phyloP scores from a whole-genome alignment of 2,113 vertebrate genomes.

The Triplophysa tibetana region DNA sequence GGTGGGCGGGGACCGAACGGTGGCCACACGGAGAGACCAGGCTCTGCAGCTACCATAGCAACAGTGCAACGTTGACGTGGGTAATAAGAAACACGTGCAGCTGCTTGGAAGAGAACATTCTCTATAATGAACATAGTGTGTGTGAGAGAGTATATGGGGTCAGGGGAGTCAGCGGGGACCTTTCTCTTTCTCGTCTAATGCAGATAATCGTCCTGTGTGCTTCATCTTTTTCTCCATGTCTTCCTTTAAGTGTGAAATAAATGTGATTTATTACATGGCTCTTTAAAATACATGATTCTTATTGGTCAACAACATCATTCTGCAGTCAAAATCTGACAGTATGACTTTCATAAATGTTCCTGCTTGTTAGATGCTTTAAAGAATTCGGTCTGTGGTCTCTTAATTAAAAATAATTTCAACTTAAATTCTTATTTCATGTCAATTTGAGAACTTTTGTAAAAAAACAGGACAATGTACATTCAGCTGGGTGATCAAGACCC shows the following conservation, averaged over 20 bases:
- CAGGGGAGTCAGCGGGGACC: not conserved
- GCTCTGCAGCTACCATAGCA: constrained; percentile 51
- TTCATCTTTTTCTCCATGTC: not conserved
- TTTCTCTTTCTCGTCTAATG: not conserved
- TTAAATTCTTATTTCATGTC: not conserved
- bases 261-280: too few species aligned
- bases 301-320: too few species aligned
- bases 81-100: constrained; percentile 58
- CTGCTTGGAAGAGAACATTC: constrained; percentile 43
- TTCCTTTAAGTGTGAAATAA: not conserved
- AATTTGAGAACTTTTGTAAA: too few species aligned
- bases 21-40: constrained; percentile 48
- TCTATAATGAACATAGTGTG: constrained; percentile 13
- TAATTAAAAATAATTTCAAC: not conserved
- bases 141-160: constrained; percentile 17
- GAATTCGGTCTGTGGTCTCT: not conserved
- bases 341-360: not conserved
- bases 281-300: too few species aligned
- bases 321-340: not conserved
- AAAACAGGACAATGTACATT: too few species aligned
- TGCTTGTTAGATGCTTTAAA: not conserved
- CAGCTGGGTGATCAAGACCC: too few species aligned
- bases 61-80: constrained; percentile 48
- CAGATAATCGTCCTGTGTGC: not conserved
- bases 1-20: constrained; percentile 20